Evolutionary conservation across 2,797 vertebrate genomes (phyloP).

Genomic region (Jordanella pulchra): DNA sequence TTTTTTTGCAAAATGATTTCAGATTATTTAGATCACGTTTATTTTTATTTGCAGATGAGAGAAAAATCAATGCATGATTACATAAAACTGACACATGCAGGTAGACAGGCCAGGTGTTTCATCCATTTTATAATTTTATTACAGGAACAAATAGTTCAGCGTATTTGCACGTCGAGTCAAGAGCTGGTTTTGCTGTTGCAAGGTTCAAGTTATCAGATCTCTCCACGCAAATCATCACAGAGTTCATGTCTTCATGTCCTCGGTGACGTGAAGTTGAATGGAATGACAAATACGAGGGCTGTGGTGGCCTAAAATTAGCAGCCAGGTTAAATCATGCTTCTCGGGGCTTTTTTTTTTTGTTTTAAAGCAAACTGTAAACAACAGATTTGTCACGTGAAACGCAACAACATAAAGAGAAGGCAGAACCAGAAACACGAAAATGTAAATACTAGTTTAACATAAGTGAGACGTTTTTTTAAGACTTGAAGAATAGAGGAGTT

Average conservation of each 20-base stretch:
- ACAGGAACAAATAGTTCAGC: constrained; percentile 14
- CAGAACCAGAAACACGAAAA: neutral
- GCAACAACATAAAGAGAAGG: neutral
- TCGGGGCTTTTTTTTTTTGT: neutral
- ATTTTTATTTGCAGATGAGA: neutral
- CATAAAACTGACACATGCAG: neutral
- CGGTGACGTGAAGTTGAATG: neutral
- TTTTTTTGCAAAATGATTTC: neutral
- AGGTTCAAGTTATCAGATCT: constrained; percentile 2
- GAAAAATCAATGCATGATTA: no score
- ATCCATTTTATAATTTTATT: constrained; percentile 23
- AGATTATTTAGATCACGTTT: neutral
- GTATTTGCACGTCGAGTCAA: neutral
- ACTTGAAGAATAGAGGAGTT: no score
- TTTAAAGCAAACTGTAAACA: no score
- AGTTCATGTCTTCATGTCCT: neutral
- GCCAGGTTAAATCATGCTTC: neutral
- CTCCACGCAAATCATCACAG: neutral
- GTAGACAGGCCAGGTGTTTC: constrained; percentile 1
- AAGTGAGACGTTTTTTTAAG: no score
- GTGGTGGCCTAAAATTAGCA: neutral
- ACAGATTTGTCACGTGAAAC: neutral
- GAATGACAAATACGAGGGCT: neutral
- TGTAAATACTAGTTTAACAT: neutral
- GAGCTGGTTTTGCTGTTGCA: constrained; percentile 2